phyloP scores from a whole-genome alignment of 2,888 invertebrate genomes.

The Amiota minor region DNA sequence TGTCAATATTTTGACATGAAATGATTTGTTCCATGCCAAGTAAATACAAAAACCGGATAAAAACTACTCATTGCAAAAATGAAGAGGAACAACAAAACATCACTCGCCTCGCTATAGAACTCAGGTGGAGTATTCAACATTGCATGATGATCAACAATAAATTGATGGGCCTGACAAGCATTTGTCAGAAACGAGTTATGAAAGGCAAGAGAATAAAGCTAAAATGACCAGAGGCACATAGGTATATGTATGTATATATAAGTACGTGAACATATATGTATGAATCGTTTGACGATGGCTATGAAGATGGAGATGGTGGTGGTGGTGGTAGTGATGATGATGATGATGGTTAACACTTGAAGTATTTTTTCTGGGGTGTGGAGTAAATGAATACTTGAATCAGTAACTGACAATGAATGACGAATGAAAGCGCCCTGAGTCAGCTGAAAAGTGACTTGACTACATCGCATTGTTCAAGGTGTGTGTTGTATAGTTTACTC shows the following conservation, averaged over 20 bases:
- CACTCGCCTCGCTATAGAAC: not conserved
- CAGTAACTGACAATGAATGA: slow-evolving; percentile 4
- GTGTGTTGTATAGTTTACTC: not conserved
- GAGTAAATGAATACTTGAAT: not conserved
- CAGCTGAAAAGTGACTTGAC: slow-evolving; percentile 54
- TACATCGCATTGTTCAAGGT: slow-evolving; percentile 33
- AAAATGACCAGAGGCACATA: not conserved
- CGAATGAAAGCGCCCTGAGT: slow-evolving; percentile 50
- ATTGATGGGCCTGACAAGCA: slow-evolving; percentile 48
- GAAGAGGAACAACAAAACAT: not conserved
- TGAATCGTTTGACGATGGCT: not conserved
- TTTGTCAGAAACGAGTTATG: slow-evolving; percentile 20
- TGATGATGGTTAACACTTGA: not conserved
- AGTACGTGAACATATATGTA: not conserved
- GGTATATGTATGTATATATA: not conserved
- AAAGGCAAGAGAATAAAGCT: not conserved
- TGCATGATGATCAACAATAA: slow-evolving; percentile 66
- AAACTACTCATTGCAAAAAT: slow-evolving; percentile 13
- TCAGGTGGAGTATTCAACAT: slow-evolving; percentile 36
- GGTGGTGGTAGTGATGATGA: not conserved
- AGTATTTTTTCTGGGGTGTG: not conserved
- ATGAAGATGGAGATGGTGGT: not conserved
- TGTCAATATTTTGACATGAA: slow-evolving; percentile 63
- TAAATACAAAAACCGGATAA: slow-evolving; percentile 11
- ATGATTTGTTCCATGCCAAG: slow-evolving; percentile 55